phyloP scores from a whole-genome alignment of 2,888 invertebrate genomes.

The Agrilus mali region DNA sequence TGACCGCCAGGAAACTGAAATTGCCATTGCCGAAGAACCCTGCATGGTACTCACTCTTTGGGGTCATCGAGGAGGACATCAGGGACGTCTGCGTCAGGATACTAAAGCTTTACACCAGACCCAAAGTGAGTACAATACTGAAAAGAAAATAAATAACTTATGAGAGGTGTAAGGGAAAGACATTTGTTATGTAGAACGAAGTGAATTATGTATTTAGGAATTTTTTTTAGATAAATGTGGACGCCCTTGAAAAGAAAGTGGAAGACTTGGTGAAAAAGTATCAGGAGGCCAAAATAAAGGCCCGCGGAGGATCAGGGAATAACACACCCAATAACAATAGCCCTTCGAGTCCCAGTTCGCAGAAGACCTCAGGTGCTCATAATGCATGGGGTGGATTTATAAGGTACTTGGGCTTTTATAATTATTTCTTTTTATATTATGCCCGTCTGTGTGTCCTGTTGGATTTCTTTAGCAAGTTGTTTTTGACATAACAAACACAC shows the following conservation, averaged over 20 bases:
- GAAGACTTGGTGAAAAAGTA: slow-evolving; percentile 61
- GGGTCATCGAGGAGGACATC: slow-evolving; percentile 71
- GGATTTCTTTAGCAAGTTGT: neutral
- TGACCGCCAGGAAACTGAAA: slow-evolving; percentile 80
- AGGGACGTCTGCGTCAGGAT: slow-evolving; percentile 73
- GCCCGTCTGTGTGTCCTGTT: neutral
- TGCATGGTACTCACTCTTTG: slow-evolving; percentile 81
- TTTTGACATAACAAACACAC: neutral
- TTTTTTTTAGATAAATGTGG: slow-evolving; percentile 47
- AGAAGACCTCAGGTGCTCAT: slow-evolving; percentile 45
- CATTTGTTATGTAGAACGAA: neutral
- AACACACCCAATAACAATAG: slow-evolving; percentile 36
- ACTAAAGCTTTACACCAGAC: slow-evolving; percentile 68
- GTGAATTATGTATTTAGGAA: neutral
- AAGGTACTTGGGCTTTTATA: slow-evolving; percentile 36
- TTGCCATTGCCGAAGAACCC: slow-evolving; percentile 78
- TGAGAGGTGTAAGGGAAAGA: neutral
- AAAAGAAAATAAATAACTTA: neutral
- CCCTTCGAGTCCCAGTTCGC: slow-evolving; percentile 33
- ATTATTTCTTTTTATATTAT: neutral
- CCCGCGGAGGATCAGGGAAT: slow-evolving; percentile 37
- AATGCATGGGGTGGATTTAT: slow-evolving; percentile 58
- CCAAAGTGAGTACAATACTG: slow-evolving; percentile 49
- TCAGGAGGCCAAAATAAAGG: slow-evolving; percentile 49
- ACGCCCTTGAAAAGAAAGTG: slow-evolving; percentile 59